These are phyloP conservation scores for Rhopalosiphum padi DNA, from an alignment of 1,140 invertebrate genomes.

Conservation along the genomic window DNA sequence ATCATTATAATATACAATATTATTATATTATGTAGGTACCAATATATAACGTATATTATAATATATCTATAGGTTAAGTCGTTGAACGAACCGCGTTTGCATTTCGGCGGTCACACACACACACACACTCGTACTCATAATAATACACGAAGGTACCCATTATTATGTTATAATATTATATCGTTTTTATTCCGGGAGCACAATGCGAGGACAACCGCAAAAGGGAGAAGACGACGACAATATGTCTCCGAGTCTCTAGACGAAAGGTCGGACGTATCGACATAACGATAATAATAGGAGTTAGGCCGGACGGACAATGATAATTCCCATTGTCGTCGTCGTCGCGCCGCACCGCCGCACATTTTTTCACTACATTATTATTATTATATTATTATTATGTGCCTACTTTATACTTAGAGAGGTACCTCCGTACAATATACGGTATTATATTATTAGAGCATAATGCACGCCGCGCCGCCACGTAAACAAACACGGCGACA, in stretches of 20 bases:
- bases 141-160: neutral
- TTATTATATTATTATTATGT: neutral
- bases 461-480: neutral
- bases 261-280: neutral
- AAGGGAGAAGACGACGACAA: slow-evolving; percentile 7
- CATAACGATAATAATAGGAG: slow-evolving; percentile 20
- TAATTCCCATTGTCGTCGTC: neutral
- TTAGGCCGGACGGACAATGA: slow-evolving; percentile 8
- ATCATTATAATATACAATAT: too few relatives aligned
- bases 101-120: slow-evolving; percentile 13
- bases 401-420: neutral
- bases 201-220: neutral
- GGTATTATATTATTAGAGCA: neutral
- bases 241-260: neutral
- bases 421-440: neutral
- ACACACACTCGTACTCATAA: neutral
- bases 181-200: neutral
- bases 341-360: neutral
- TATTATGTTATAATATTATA: slow-evolving; percentile 15
- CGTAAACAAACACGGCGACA: slow-evolving; percentile 30
- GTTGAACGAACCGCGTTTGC: neutral
- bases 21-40: neutral
- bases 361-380: neutral
- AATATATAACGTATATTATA: neutral
- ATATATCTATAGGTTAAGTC: neutral